These are phyloP conservation scores for Sebastes diploproa DNA, from an alignment of 2,797 vertebrate species.

Conservation along the genomic window DNA sequence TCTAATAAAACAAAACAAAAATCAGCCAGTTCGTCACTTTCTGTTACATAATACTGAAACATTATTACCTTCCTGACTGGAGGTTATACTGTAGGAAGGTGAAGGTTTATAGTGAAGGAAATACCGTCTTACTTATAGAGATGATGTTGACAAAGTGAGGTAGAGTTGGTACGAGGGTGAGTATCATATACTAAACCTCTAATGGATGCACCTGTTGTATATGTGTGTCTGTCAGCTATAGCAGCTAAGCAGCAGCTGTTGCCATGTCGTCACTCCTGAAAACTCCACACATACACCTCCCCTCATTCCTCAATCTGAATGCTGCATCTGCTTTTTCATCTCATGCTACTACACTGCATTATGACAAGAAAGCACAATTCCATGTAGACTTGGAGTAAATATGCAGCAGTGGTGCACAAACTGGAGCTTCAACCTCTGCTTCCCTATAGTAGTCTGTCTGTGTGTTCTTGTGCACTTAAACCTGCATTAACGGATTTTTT, in stretches of 20 bases:
- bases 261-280: constrained; percentile 22
- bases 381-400: not conserved
- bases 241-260: constrained; percentile 50
- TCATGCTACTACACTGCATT: not conserved
- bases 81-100: not conserved
- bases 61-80: not conserved
- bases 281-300: not conserved
- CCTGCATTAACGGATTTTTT: not conserved
- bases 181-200: not conserved
- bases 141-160: not conserved
- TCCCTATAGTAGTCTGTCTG: too few relatives aligned
- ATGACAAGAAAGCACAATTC: not conserved
- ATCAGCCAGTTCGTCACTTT: not conserved
- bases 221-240: constrained; percentile 20
- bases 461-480: not conserved
- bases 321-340: not conserved
- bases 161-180: not conserved
- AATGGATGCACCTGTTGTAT: constrained; percentile 54
- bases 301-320: constrained; percentile 6
- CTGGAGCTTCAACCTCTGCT: not conserved
- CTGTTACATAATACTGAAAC: not conserved
- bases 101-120: not conserved
- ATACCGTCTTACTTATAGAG: not conserved
- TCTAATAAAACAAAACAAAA: not conserved
- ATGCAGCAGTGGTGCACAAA: not conserved